Evolutionary conservation across 2,888 invertebrate species (phyloP), one percentile per base, ranked within the genome.

Genomic region (Eristalis tenax): DNA sequence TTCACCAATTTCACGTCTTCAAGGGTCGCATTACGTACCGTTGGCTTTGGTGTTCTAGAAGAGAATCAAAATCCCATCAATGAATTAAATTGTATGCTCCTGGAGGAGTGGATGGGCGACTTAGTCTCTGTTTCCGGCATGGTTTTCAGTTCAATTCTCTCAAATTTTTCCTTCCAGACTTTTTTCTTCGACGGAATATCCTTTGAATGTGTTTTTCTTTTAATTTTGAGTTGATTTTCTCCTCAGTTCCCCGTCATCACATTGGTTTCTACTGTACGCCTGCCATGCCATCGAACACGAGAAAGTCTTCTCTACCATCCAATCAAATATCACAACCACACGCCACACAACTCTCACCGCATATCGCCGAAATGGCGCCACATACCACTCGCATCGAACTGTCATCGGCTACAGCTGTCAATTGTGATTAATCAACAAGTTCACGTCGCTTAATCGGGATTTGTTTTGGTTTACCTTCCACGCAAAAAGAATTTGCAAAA

Each of bases 371-470:
- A 26, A 59, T 28, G 23, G 59, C 50, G 59, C 59, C 13, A 23
- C 59, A 1, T 26, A 13, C 2, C 10, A 32, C 3, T 35, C 22
- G 18, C 18, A 38, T 40, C 28, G 69, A 74, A 61, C 86, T 86
- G 85, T 82, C 82, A 82, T 63, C n/a, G 22, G 22, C 50, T 57
- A 57, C 32, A 83, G 68, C 76, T 87, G 87, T 83, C 87, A 87
- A 32, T 80, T 80, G 28, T 76, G 66, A 83, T 83, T 87, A 87
- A 87, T 87, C 87, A 87, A 87, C 87, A 87, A 87, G 87, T 87
- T 87, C 87, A 80, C 71, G 56, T 79, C 66, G 83, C 56, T 70
- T 23, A 13, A 38, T 57, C 59, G 28, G 15, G 15, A 77, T 79
- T 86, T 86, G 70, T 82, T 83, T 86, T 86, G 83, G 79, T 86